A percentile compares a stretch with the other conserved stretches of the same genome.
Evolutionary conservation across 2,113 vertebrate species (phyloP).

Genomic region (Stegostoma tigrinum): DNA sequence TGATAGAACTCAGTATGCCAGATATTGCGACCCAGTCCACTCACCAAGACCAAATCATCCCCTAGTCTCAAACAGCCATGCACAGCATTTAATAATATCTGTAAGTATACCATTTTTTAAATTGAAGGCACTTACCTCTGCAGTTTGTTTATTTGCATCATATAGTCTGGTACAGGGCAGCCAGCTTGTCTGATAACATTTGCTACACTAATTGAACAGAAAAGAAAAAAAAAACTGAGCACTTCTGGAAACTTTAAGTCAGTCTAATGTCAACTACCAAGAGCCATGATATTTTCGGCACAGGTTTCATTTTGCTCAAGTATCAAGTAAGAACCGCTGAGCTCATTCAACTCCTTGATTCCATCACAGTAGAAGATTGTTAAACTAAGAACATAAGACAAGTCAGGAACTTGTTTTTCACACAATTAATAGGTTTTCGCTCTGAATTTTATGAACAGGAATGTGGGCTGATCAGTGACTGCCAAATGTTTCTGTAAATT

Average conservation of each 20-base stretch:
- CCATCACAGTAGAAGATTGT: background rate
- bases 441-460: background rate
- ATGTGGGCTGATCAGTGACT: background rate
- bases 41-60: background rate
- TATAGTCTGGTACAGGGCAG: constrained; percentile 91
- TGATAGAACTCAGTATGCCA: background rate
- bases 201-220: constrained; percentile 67
- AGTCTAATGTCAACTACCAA: background rate
- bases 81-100: background rate
- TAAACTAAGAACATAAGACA: background rate
- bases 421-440: background rate
- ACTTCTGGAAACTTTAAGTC: background rate
- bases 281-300: background rate
- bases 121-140: constrained; percentile 61
- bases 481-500: background rate
- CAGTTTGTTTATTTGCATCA: constrained; percentile 78
- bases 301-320: background rate
- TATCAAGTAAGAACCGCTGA: background rate
- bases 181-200: constrained; percentile 85
- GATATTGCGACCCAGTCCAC: background rate
- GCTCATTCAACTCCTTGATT: background rate
- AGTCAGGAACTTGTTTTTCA: background rate
- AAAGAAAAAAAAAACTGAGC: constrained; percentile 1
- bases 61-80: background rate
- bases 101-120: background rate